phyloP scores from a whole-genome alignment of 2,113 vertebrate genomes.

The Tichodroma muraria region DNA sequence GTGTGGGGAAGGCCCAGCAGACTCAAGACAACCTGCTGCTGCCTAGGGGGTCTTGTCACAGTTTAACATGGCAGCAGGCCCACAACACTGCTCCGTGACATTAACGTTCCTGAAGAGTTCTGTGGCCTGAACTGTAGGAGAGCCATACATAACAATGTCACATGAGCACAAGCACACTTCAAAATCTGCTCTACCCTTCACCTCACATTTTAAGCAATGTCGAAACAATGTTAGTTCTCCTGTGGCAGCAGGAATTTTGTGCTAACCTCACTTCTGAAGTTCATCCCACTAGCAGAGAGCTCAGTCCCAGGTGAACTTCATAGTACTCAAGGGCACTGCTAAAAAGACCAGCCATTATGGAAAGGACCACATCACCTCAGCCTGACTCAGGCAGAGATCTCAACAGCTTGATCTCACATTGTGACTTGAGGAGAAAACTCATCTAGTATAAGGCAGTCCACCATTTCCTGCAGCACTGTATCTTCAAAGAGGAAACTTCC shows the following conservation, averaged over 20 bases:
- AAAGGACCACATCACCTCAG: background rate
- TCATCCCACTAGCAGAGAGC: background rate
- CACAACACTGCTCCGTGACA: background rate
- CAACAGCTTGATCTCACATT: background rate
- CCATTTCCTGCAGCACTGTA: background rate
- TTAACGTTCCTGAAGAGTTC: background rate
- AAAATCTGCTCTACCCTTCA: background rate
- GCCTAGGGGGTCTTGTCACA: background rate
- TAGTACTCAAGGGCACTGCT: background rate
- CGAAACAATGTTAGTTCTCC: background rate
- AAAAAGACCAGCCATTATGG: background rate
- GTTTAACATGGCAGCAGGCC: accelerated
- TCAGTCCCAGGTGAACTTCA: background rate
- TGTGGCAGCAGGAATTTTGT: background rate
- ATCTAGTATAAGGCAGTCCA: background rate
- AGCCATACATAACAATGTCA: background rate
- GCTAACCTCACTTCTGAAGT: background rate
- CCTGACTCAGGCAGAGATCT: background rate
- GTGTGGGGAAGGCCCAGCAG: background rate
- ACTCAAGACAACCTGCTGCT: background rate
- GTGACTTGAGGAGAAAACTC: background rate
- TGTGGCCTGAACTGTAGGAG: background rate
- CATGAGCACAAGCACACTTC: accelerated
- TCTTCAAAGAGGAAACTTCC: background rate
- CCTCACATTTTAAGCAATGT: background rate